A percentile compares a stretch with the other conserved stretches of the same genome.
Evolutionary conservation across 2,888 invertebrate species (phyloP).

Genomic region (Halictus quadricinctus): DNA sequence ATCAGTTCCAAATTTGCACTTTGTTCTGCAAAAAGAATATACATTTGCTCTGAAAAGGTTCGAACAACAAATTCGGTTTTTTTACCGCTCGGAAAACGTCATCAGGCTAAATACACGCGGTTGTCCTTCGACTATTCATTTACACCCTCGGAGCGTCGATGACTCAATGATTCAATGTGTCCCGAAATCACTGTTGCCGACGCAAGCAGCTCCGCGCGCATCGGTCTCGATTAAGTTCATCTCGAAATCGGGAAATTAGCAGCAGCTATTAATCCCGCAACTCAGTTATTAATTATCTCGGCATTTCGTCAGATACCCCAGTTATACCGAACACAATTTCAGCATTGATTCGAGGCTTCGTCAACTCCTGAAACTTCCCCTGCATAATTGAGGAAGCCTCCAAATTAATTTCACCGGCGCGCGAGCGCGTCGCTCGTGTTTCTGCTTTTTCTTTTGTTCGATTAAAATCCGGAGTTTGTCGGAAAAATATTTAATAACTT

Average conservation of each 20-base stretch:
- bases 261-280: slow-evolving; percentile 21
- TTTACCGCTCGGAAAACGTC: too few relatives aligned
- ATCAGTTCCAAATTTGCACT: too few relatives aligned
- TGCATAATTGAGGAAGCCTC: background rate
- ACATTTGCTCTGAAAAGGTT: too few relatives aligned
- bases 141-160: background rate
- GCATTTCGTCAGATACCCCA: background rate
- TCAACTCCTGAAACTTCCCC: background rate
- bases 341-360: background rate
- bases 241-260: slow-evolving; percentile 21
- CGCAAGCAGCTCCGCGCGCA: background rate
- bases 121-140: background rate
- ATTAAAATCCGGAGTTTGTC: background rate
- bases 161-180: slow-evolving; percentile 1
- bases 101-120: too few relatives aligned
- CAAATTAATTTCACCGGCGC: background rate
- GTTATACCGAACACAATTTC: background rate
- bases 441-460: background rate
- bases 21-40: too few relatives aligned
- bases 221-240: slow-evolving; percentile 24
- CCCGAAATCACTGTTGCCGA: background rate
- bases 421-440: background rate
- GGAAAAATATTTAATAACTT: background rate
- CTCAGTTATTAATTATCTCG: slow-evolving; percentile 27
- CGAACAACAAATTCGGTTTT: too few relatives aligned